Evolutionary conservation across 1,140 invertebrate species (phyloP), one percentile per base, ranked within the genome.

Genomic region (Triops longicaudatus): DNA sequence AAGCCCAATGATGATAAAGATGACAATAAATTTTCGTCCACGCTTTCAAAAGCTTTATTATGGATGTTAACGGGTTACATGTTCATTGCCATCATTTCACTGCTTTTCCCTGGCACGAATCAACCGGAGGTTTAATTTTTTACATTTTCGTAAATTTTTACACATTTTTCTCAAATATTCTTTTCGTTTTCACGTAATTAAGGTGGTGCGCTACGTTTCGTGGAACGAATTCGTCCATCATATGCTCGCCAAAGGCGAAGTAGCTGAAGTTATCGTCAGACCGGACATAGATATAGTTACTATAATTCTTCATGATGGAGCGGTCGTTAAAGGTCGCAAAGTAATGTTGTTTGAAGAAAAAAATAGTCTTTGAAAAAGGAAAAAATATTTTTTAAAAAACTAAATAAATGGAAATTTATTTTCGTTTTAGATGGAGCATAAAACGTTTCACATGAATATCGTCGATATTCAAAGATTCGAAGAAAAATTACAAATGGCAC

Each of bases 201-300:
- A 72, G n/a, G 71, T 22, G 71, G 74, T 86, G 28, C 81, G 86
- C 63, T 94, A 92, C 85, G 91, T 97, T 26, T 95, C 93, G 0
- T 98, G 95, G 95, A 94, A 96, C 86, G 95, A 98, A 86, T 97
- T 98, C 87, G 88, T 96, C 1, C 91, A 96, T 84, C 91, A 95
- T 77, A 95, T 98, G 93, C 83, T 98, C 72, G 89, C 91, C 0
- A 95, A 94, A 85, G 95, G 96, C 26, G 95, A 98, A 88, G 95
- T 97, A 0, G 90, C 95, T 82, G 89, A 94, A 84, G 85, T 98
- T 72, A 91, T 95, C 80, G 89, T 97, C 0, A 86, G 90, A 44
- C 94, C 95, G 1, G 92, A 93, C 82, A 84, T 91, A 79, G 93
- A 94, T 81, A 88, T 92, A 79, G 93, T 94, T 14, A 92, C 90